phyloP scores from a whole-genome alignment of 2,113 vertebrate species.

The Spermophilus dauricus region DNA sequence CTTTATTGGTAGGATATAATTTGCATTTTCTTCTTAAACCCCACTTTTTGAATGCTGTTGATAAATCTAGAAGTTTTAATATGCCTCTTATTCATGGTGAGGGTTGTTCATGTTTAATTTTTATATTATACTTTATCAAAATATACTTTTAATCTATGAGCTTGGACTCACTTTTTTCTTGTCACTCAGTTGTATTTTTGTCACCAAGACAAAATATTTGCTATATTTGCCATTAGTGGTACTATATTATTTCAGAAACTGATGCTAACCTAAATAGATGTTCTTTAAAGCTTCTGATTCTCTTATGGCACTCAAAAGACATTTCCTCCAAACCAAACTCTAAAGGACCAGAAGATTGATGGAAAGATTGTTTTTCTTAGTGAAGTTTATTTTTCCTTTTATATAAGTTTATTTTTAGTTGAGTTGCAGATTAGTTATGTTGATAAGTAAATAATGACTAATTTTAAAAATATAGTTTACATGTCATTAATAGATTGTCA shows the following conservation, averaged over 20 bases:
- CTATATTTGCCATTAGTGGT: neutral
- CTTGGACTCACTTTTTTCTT: neutral
- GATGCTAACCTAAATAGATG: neutral
- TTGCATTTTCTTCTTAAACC: neutral
- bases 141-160: neutral
- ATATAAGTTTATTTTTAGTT: neutral
- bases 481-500: neutral
- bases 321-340: neutral
- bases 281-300: neutral
- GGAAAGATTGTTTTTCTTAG: neutral
- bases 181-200: neutral
- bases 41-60: neutral
- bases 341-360: neutral
- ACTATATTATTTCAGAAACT: neutral
- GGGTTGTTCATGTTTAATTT: neutral
- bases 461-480: neutral
- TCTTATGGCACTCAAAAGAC: neutral
- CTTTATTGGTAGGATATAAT: neutral
- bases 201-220: neutral
- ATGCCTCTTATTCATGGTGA: neutral
- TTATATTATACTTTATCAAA: neutral
- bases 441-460: neutral
- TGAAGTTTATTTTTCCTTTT: slow-evolving; percentile 28
- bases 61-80: neutral
- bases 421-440: neutral